Conservation (phyloP, 1,140 invertebrate genomes). For the Cotesia glomerata region DNA sequence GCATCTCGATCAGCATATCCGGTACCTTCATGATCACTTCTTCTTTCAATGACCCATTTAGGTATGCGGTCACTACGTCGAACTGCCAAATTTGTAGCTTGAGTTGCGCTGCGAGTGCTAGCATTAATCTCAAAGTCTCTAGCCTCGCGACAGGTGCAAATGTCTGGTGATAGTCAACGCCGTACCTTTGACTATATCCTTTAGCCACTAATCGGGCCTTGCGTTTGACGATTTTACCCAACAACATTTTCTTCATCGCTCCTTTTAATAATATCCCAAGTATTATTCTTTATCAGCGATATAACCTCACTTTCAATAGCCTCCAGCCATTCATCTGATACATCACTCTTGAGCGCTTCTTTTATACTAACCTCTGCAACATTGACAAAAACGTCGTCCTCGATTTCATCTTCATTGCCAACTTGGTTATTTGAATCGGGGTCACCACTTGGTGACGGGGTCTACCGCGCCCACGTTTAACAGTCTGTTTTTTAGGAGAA, state of each 20-base stretch:
- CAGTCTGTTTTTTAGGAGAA: no score
- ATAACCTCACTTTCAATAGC: constrained; percentile 26
- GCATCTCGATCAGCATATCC: constrained; percentile 11
- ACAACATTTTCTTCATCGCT: not conserved
- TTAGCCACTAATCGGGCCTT: constrained; percentile 8
- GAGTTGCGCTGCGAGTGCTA: constrained; percentile 37
- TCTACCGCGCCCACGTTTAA: no score
- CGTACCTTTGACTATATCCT: constrained; percentile 35
- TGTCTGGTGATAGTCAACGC: constrained; percentile 42
- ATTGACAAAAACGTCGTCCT: not conserved
- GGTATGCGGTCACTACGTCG: constrained; percentile 50
- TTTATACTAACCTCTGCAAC: constrained; percentile 23
- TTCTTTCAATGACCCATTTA: constrained; percentile 47
- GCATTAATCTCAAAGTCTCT: constrained; percentile 31
- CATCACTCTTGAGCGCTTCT: constrained; percentile 20
- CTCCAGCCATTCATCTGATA: constrained; percentile 23
- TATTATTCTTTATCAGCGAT: constrained; percentile 33
- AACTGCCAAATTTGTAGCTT: constrained; percentile 32
- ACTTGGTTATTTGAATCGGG: no score
- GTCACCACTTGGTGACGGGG: no score
- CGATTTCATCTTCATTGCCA: no score
- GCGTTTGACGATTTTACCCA: not conserved
- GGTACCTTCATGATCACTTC: constrained; percentile 38
- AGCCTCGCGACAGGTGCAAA: constrained; percentile 37
- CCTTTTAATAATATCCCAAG: constrained; percentile 24